phyloP scores from a whole-genome alignment of 2,113 vertebrate genomes.

The Camelus dromedarius region DNA sequence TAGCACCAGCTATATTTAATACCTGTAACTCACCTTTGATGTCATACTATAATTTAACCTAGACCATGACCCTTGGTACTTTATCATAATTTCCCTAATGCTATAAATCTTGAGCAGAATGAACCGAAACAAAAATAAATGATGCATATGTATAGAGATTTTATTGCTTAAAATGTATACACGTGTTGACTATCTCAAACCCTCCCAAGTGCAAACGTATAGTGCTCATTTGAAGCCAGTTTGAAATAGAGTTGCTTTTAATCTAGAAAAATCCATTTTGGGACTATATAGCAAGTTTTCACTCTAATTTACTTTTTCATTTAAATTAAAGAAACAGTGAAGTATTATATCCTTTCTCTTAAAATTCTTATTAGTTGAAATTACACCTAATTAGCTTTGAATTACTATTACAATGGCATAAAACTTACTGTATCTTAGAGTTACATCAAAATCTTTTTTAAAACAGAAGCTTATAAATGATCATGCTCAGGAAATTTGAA shows the following conservation, averaged over 20 bases:
- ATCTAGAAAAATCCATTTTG: background rate
- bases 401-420: conserved; percentile 13
- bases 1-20: background rate
- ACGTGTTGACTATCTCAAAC: background rate
- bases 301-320: background rate
- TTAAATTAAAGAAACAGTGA: conserved; percentile 35
- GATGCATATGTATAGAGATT: background rate
- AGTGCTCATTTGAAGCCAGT: background rate
- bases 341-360: conserved; percentile 26
- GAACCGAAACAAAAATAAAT: background rate
- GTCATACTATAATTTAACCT: background rate
- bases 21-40: background rate
- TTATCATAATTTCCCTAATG: background rate
- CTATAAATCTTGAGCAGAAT: background rate
- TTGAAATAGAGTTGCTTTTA: conserved; percentile 49
- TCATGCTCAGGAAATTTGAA: conserved; percentile 44
- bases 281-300: conserved; percentile 23
- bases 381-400: conserved; percentile 10
- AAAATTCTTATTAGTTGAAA: conserved; percentile 35
- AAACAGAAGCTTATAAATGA: conserved; percentile 19
- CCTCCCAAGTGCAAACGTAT: background rate
- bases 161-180: background rate
- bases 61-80: background rate
- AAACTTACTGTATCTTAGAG: background rate
- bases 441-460: conserved; percentile 15